Base-by-base conservation (phyloP, 2,797 vertebrate species). In the Eupleurogrammus muticus region DNA sequence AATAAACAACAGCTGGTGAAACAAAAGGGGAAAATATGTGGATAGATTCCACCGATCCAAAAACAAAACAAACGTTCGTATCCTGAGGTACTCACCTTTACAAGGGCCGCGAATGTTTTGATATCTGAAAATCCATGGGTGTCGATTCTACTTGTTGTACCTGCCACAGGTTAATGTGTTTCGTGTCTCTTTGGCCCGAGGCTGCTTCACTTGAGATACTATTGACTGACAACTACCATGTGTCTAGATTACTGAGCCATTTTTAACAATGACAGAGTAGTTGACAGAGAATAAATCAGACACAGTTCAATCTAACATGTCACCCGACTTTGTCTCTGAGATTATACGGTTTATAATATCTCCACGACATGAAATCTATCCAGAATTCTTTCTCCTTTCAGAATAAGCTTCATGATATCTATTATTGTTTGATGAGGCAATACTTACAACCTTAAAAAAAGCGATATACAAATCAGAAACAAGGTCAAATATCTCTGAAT, bases 1-100 rank as follows among this genome's bases (percentile, higher is more conserved):
- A 76, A 81, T 38, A 79, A 70, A 79, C 36, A 81, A 32, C 68
- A 82, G 59, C 58, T 79, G 64, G n/a, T 17, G 50, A 70, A 40
- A 66, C 66, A 82, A 80, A 79, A 32, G 36, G 53, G 2, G 1
- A 20, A 60, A 50, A 83, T 60, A 73, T 57, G 11, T n/a, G 47
- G 11, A 69, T 24, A 14, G 23, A 66, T 67, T 61, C 51, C 24
- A 13, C 21, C 4, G 9, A 47, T 75, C 17, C 57, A 56, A 32
- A 51, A 50, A 16, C 11, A 71, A 81, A 75, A 60, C 59, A 66
- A 62, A 42, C 21, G n/a, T 44, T 44, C 42, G 48, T 51, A 28
- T 23, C 56, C 66, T 1, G 47, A 7, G 59, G 63, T 70, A 58
- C 54, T 79, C 51, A 71, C 32, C 51, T 68, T 54, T 7, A 66